A percentile compares a stretch with the other conserved stretches of the same genome.
These are phyloP conservation scores for Perdita meconis DNA, from an alignment of 2,888 invertebrate species.

Conservation along the genomic window DNA sequence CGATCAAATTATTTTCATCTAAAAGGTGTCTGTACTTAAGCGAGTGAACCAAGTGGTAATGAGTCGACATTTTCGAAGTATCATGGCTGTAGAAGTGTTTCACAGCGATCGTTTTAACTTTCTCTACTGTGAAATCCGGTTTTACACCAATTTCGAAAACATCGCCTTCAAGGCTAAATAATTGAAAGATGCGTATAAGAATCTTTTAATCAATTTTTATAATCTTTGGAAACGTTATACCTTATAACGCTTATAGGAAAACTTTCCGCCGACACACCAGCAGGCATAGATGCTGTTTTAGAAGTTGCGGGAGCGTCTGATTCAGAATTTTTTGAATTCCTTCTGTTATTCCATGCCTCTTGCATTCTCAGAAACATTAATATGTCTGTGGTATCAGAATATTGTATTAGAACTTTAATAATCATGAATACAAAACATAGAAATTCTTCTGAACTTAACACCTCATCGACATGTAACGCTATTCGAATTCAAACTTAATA, in stretches of 20 bases:
- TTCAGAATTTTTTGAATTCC: constrained; percentile 73
- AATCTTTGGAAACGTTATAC: constrained; percentile 61
- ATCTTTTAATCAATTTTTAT: not conserved
- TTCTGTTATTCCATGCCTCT: constrained; percentile 80
- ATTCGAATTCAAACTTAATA: too few relatives aligned
- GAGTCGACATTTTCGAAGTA: constrained; percentile 61
- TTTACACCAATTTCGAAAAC: constrained; percentile 72
- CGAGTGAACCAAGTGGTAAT: constrained; percentile 78
- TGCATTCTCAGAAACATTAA: constrained; percentile 82
- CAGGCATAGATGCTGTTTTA: constrained; percentile 70
- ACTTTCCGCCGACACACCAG: constrained; percentile 71
- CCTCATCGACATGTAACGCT: too few relatives aligned
- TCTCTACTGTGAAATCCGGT: constrained; percentile 77
- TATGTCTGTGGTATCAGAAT: constrained; percentile 55
- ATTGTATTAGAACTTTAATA: not conserved
- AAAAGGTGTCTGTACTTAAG: constrained; percentile 73
- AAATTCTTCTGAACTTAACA: too few relatives aligned
- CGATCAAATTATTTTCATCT: constrained; percentile 73
- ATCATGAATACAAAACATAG: not conserved
- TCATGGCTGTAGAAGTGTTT: constrained; percentile 80
- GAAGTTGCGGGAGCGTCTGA: constrained; percentile 71
- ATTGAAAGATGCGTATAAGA: constrained; percentile 12
- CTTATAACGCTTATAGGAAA: constrained; percentile 79
- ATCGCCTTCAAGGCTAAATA: constrained; percentile 77
- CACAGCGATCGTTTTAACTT: constrained; percentile 77